Base-by-base conservation (phyloP, 2,113 vertebrate species). In the Oreochromis niloticus region DNA sequence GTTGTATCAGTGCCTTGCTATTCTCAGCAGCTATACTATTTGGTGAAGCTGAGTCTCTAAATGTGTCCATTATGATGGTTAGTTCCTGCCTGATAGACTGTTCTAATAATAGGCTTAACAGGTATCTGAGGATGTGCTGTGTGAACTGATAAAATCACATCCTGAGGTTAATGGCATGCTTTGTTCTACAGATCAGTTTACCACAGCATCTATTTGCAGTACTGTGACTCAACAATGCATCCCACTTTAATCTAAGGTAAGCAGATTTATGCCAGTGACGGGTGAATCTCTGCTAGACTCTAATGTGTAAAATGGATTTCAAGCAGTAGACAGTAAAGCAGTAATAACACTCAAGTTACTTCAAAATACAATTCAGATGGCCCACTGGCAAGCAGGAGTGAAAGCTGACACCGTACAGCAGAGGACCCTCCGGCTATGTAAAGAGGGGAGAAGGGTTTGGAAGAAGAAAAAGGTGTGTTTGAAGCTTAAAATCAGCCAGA, bases 261-360 rank as follows among this genome's bases (percentile, higher is more conserved):
- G 43, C 34, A 86, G 90, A 91, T 94, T 94, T 88, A 84, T 79
- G 59, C 54, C 56, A 78, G 50, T 73, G 88, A 84, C 16, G 68
- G 78, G 19, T 63, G 24, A 83, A 80, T 89, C 73, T 88, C 82
- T 86, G 90, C 91, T 41, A 32, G 59, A 73, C 84, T 92, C 39
- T 89, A 89, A 94, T 93, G 85, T 90, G 82, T 84, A 57, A 92
- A 90, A 91, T 91, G 86, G 85, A 55, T 89, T 90, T 91, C 82
- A 85, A 52, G 73, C 71, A 57, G 63, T 83, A 56, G 36, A 85
- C 56, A 75, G 12, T 61, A 80, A 91, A 88, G 83, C 57, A 52
- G 68, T 7, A 17, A 88, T 71, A 66, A 87, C 24, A 39, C 63
- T 94, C 82, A 57, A 73, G 82, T 92, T 93, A 57, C 90, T 73